Percentiles rank a stretch among this genome's conserved stretches.
Evolutionary conservation across 2,797 vertebrate species (phyloP).

Genomic region (Callimico goeldii): DNA sequence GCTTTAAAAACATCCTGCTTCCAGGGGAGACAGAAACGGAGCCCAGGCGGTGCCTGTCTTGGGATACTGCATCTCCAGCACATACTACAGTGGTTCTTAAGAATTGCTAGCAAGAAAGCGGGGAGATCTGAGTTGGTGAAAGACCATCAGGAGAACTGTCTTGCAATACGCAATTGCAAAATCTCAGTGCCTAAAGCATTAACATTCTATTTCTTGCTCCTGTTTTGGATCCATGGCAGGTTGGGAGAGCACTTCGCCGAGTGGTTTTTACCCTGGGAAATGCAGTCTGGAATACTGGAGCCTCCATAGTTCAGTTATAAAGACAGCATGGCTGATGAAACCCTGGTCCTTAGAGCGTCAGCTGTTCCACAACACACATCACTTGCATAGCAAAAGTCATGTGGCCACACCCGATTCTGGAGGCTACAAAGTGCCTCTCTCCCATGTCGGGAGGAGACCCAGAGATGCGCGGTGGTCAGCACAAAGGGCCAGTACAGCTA

Average conservation of each 20-base stretch:
- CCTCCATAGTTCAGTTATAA: accelerated
- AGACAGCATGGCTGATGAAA: neutral
- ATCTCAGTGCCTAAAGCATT: neutral
- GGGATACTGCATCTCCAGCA: too few relatives aligned
- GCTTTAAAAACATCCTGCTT: neutral
- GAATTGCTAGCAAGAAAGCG: neutral
- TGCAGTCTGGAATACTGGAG: accelerated
- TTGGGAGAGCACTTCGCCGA: accelerated
- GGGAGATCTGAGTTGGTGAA: too few relatives aligned
- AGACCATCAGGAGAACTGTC: neutral
- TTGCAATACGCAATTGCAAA: too few relatives aligned
- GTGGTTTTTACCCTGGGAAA: too few relatives aligned
- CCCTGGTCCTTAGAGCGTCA: too few relatives aligned
- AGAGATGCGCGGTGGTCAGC: accelerated
- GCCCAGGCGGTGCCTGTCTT: neutral
- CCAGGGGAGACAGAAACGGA: neutral
- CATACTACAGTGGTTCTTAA: neutral
- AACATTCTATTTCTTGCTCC: accelerated
- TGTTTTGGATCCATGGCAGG: accelerated
- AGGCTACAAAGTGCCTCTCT: too few relatives aligned
- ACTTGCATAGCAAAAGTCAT: neutral
- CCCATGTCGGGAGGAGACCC: neutral
- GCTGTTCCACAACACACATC: too few relatives aligned
- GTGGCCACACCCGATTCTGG: neutral
- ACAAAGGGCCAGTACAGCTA: accelerated